Evolutionary conservation across 2,113 vertebrate genomes (phyloP).

Genomic region (Microcebus tavaratra): DNA sequence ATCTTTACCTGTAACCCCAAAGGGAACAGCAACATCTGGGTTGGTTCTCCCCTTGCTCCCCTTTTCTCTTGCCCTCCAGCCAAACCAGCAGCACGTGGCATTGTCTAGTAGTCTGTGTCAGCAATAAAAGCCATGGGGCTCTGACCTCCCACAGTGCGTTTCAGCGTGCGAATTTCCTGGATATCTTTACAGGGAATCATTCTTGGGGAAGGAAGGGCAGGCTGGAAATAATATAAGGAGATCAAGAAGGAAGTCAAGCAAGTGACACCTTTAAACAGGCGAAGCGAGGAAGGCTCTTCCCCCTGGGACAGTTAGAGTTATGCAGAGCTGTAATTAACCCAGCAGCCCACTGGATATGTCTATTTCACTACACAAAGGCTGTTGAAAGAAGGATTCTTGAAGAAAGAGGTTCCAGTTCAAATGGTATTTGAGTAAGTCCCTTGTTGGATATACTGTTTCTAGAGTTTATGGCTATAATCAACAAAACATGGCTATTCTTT

Average conservation of each 20-base stretch:
- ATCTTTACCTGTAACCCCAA: not conserved
- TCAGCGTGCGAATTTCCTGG: constrained; percentile 63
- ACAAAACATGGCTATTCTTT: constrained; percentile 73
- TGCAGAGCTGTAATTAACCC: constrained; percentile 78
- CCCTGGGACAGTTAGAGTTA: constrained; percentile 62
- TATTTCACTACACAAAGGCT: constrained; percentile 67
- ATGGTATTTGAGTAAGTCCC: constrained; percentile 77
- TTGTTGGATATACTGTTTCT: constrained; percentile 74
- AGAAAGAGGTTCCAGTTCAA: constrained; percentile 75
- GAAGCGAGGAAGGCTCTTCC: constrained; percentile 25
- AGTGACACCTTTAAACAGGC: constrained; percentile 76
- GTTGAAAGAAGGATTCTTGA: constrained; percentile 78
- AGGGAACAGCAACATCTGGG: not conserved
- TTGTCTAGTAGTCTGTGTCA: constrained; percentile 45
- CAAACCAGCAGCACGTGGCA: not conserved
- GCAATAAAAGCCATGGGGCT: constrained; percentile 3
- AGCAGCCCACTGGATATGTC: constrained; percentile 73
- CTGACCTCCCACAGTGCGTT: constrained; percentile 50
- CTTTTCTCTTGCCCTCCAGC: constrained; percentile 22
- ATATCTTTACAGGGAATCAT: constrained; percentile 64
- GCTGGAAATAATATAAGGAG: constrained; percentile 75
- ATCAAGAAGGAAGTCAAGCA: constrained; percentile 76
- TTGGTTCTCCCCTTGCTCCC: not conserved
- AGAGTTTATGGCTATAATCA: constrained; percentile 75
- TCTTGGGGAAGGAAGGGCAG: constrained; percentile 58